Evolutionary conservation across 2,797 vertebrate species (phyloP).

Genomic region (Agapornis canus): DNA sequence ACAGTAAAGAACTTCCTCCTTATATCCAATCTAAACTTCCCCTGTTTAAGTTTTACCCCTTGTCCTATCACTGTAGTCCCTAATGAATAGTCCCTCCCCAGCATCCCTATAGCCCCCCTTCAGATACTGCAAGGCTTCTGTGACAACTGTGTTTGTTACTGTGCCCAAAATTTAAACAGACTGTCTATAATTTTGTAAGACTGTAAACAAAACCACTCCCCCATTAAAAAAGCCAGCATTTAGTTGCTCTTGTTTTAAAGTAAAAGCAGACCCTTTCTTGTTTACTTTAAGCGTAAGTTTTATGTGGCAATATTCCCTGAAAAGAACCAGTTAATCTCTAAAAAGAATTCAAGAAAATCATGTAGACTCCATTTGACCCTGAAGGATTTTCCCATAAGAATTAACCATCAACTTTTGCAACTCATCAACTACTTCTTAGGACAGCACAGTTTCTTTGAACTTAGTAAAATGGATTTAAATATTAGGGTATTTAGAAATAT

Average conservation of each 20-base stretch:
- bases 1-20: no score
- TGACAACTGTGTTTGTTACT: not conserved
- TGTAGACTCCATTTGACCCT: not conserved
- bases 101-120: no score
- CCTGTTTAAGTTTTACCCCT: no score
- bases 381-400: not conserved
- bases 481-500: not conserved
- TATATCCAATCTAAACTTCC: no score
- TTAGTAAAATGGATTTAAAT: not conserved
- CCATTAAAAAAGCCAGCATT: not conserved
- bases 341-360: not conserved
- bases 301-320: not conserved
- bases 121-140: no score
- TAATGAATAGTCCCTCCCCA: no score
- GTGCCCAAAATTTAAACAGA: not conserved
- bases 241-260: not conserved
- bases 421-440: not conserved
- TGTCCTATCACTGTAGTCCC: no score
- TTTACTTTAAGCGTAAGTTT: not conserved
- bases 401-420: not conserved
- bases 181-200: not conserved
- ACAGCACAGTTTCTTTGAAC: not conserved
- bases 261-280: not conserved
- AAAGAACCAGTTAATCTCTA: not conserved
- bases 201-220: not conserved